These are phyloP conservation scores for Cosmorhoe ocellata DNA, from an alignment of 2,888 invertebrate species.

Conservation along the genomic window DNA sequence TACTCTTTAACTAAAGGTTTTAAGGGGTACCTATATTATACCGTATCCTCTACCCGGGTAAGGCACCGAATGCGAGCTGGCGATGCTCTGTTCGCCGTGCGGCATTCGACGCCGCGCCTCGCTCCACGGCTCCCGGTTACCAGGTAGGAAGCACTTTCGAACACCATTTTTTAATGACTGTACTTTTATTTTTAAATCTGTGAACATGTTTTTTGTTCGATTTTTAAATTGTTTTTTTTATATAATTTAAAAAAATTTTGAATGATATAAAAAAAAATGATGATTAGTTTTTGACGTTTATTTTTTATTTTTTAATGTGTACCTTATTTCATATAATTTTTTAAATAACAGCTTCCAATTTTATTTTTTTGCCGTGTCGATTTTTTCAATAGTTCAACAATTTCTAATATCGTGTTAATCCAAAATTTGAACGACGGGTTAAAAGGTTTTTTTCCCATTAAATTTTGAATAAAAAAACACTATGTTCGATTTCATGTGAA, in stretches of 20 bases:
- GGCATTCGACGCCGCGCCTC: conserved; percentile 62
- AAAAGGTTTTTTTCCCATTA: no score
- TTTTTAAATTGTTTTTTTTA: background rate
- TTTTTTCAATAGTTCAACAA: no score
- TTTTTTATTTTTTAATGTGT: background rate
- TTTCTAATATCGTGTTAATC: no score
- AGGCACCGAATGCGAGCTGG: conserved; percentile 30
- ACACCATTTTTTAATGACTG: conserved; percentile 16
- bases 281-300: no score
- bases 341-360: background rate
- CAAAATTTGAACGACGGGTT: no score
- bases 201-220: background rate
- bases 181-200: conserved; percentile 4
- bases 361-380: background rate
- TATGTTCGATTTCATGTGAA: background rate
- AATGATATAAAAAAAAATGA: no score
- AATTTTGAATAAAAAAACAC: no score
- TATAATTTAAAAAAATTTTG: background rate
- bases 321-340: no score
- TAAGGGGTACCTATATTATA: no score
- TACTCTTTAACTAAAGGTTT: conserved; percentile 54
- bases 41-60: conserved; percentile 1
- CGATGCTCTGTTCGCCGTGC: conserved; percentile 49
- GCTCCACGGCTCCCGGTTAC: conserved; percentile 51
- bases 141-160: conserved; percentile 28